Evolutionary conservation across 35 echinoderm and acorn worm species (phyloP).

Genomic region (Amphiura filiformis): DNA sequence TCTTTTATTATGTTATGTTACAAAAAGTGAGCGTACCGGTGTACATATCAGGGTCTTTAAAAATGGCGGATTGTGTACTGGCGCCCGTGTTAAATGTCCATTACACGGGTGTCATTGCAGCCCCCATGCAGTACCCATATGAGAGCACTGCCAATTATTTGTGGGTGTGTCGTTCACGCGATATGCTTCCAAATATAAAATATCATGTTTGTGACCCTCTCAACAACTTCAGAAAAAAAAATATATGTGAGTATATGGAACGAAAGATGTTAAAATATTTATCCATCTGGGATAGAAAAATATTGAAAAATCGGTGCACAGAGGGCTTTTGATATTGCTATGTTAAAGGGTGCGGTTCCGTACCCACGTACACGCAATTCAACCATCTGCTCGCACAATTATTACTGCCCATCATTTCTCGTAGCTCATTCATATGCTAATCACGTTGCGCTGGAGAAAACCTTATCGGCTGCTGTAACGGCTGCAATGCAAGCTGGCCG

Average conservation of each 20-base stretch:
- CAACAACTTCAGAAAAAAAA: background rate
- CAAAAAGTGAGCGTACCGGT: background rate
- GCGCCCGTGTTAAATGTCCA: conserved; percentile 2
- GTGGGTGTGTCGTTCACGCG: background rate
- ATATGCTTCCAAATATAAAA: background rate
- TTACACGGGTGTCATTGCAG: background rate
- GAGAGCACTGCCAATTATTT: conserved; percentile 4
- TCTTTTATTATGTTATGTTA: background rate
- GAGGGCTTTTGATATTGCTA: conserved; percentile 12
- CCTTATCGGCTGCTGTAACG: background rate
- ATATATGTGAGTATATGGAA: background rate
- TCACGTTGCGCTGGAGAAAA: conserved; percentile 4
- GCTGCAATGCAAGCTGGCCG: background rate
- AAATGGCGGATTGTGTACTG: background rate
- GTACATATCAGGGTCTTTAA: conserved; percentile 3
- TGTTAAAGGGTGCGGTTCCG: conserved; percentile 23
- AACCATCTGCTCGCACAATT: conserved; percentile 39
- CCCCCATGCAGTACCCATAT: conserved; percentile 3
- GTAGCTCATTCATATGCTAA: conserved; percentile 32
- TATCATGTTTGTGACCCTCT: background rate
- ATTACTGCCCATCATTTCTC: conserved; percentile 25
- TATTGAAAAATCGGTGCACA: background rate
- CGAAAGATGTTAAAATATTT: background rate
- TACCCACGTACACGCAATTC: conserved; percentile 8
- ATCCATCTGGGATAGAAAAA: conserved; percentile 26